These are phyloP conservation scores for Goniozus legneri DNA, from an alignment of 1,140 invertebrate genomes.

Conservation along the genomic window DNA sequence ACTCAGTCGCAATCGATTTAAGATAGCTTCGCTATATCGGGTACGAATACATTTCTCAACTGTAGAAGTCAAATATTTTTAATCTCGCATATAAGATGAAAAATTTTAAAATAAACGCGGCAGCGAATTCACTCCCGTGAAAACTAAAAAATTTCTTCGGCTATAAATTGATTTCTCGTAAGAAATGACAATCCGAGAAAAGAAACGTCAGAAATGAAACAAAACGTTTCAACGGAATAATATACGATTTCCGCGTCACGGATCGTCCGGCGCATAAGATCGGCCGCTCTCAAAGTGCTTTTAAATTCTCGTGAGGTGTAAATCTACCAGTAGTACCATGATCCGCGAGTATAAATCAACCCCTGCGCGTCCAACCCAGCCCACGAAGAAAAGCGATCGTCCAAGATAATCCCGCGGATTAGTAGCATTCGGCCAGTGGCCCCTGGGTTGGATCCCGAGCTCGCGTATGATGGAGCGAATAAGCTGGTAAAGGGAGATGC, in stretches of 20 bases:
- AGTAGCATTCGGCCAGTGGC: conserved; percentile 23
- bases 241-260: not conserved
- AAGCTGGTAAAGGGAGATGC: not conserved
- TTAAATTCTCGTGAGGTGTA: conserved; percentile 28
- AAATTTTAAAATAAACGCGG: no score
- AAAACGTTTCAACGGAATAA: conserved; percentile 1
- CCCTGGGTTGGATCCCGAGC: conserved; percentile 17
- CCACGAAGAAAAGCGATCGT: conserved; percentile 28
- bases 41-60: no score
- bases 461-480: not conserved
- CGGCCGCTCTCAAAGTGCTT: conserved; percentile 16
- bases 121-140: not conserved
- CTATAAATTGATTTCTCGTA: not conserved
- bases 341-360: conserved; percentile 19
- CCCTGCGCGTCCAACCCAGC: conserved; percentile 14
- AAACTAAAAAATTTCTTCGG: not conserved
- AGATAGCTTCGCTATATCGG: no score
- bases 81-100: no score
- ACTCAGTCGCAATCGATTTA: no score
- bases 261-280: not conserved
- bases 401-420: conserved; percentile 31
- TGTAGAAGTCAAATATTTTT: no score
- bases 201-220: not conserved
- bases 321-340: conserved; percentile 33
- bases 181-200: not conserved